Conservation (phyloP, 2,797 vertebrate species). For the Sebastes oblongus region DNA sequence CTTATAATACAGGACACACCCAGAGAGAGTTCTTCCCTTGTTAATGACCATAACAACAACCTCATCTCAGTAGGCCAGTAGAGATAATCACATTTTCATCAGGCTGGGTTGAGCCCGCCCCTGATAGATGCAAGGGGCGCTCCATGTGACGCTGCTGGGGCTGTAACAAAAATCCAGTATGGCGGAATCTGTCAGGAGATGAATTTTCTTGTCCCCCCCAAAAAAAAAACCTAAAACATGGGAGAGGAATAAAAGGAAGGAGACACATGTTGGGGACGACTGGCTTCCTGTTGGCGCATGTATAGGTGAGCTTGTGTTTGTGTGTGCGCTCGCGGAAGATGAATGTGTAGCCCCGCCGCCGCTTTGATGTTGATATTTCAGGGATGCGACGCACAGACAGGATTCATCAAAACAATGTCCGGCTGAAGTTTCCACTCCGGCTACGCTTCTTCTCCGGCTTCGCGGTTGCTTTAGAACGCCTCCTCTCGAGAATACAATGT, state of each 20-base stretch:
- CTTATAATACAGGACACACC: conserved; percentile 22
- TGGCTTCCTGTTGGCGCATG: conserved; percentile 49
- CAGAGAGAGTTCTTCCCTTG: conserved; percentile 18
- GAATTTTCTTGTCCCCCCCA: conserved; percentile 61
- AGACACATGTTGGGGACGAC: conserved; percentile 54
- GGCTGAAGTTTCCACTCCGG: conserved; percentile 68
- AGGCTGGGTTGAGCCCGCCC: conserved; percentile 64
- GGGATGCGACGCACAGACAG: conserved; percentile 68
- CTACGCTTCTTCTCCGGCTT: not conserved
- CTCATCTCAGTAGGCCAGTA: not conserved
- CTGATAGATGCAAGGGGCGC: conserved; percentile 71
- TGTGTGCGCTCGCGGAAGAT: conserved; percentile 4
- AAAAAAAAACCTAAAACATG: conserved; percentile 43
- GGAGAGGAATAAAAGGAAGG: conserved; percentile 59
- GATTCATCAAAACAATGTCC: conserved; percentile 77
- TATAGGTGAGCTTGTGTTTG: conserved; percentile 70
- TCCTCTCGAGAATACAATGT: not conserved
- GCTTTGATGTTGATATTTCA: conserved; percentile 52
- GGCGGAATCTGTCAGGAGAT: conserved; percentile 86
- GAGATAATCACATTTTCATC: conserved; percentile 43
- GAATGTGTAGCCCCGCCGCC: conserved; percentile 31
- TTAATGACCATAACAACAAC: not conserved
- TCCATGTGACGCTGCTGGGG: conserved; percentile 82
- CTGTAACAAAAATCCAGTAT: conserved; percentile 85
- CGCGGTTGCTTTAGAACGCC: not conserved